phyloP scores from a whole-genome alignment of 92 coral and sea anemone species.

The Parazoanthus atlanticus region DNA sequence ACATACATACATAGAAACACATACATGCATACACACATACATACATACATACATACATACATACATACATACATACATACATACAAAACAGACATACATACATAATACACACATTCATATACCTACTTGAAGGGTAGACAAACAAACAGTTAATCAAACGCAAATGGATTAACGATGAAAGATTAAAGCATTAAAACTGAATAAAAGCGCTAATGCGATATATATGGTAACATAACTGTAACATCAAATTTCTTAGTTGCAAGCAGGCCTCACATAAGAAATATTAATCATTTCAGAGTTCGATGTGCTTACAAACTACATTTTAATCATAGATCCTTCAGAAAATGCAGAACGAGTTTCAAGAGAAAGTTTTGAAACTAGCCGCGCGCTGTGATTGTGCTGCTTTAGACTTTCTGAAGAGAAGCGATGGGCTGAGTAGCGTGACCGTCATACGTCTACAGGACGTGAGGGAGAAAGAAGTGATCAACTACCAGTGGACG shows the following conservation, averaged over 20 bases:
- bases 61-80: no score
- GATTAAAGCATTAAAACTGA: no score
- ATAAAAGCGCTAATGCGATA: no score
- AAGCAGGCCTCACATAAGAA: not conserved
- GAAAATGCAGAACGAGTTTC: slow-evolving; percentile 63
- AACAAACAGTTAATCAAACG: not conserved
- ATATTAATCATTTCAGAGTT: not conserved
- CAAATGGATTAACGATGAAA: not conserved
- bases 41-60: no score
- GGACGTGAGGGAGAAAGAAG: slow-evolving; percentile 62
- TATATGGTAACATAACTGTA: no score
- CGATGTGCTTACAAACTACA: not conserved
- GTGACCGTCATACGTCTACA: slow-evolving; percentile 58
- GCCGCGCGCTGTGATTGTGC: slow-evolving; percentile 55
- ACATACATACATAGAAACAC: no score
- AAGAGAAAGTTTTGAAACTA: slow-evolving; percentile 53
- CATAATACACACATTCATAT: no score
- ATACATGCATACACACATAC: not conserved
- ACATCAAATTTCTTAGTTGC: not conserved
- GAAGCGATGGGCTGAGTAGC: slow-evolving; percentile 52
- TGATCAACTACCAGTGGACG: slow-evolving; percentile 64
- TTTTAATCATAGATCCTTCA: slow-evolving; percentile 41
- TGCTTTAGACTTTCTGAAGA: slow-evolving; percentile 61
- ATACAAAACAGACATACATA: no score
- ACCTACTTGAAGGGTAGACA: no score